These are phyloP conservation scores for Enteromius paludinosus DNA, from an alignment of 2,797 vertebrate genomes.

Conservation along the genomic window DNA sequence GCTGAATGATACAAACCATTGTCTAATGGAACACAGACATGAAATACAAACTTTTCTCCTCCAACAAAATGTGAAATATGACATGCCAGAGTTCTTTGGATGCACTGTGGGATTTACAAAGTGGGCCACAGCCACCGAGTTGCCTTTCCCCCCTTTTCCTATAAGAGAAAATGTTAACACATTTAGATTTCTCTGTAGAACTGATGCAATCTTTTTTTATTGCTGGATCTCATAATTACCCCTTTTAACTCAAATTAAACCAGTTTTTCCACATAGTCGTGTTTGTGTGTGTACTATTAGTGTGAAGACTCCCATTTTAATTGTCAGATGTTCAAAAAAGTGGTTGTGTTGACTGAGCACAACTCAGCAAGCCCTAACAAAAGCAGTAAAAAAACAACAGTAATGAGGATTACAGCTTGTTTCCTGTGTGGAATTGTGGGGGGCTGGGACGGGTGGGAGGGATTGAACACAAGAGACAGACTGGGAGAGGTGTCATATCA, in stretches of 20 bases:
- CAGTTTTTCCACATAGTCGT: constrained; percentile 16
- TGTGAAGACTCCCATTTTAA: constrained; percentile 34
- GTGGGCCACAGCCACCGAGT: constrained; percentile 4
- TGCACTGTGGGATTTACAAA: constrained; percentile 1
- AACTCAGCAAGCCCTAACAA: constrained; percentile 51
- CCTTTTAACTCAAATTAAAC: not conserved
- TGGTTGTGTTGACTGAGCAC: constrained; percentile 43
- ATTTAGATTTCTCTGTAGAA: not conserved
- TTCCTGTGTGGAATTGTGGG: constrained; percentile 54
- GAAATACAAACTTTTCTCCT: not conserved
- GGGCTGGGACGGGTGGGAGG: constrained; percentile 32
- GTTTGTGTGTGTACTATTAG: constrained; percentile 25
- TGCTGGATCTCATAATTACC: constrained; percentile 4
- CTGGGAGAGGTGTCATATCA: constrained; percentile 45
- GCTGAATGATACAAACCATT: constrained; percentile 13
- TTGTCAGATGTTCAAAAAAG: constrained; percentile 38
- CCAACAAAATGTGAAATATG: constrained; percentile 3
- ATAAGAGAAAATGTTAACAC: not conserved
- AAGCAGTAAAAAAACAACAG: constrained; percentile 51
- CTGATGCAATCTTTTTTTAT: not conserved
- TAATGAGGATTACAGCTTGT: constrained; percentile 51
- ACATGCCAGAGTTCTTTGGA: not conserved
- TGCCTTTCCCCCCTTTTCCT: not conserved
- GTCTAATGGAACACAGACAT: not conserved
- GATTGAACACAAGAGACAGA: constrained; percentile 35